These are phyloP conservation scores for Tetramorium bicarinatum DNA, from an alignment of 2,888 invertebrate genomes.

Conservation along the genomic window DNA sequence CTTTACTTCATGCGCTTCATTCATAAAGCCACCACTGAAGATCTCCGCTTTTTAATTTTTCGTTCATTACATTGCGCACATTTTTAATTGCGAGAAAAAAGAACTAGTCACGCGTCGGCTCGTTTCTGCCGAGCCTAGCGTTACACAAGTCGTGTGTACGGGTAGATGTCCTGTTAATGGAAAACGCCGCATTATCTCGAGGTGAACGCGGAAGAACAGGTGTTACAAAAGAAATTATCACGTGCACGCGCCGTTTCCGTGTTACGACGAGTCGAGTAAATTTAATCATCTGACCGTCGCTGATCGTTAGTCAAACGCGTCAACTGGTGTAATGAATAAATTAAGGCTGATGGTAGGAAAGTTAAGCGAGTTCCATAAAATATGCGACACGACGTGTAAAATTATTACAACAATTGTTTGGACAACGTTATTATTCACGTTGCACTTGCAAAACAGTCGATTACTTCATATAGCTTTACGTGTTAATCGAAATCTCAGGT, in stretches of 20 bases:
- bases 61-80: conserved; percentile 39
- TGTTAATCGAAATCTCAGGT: neutral
- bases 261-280: conserved; percentile 28
- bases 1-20: neutral
- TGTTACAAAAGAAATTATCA: conserved; percentile 64
- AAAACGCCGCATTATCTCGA: conserved; percentile 65
- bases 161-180: conserved; percentile 72
- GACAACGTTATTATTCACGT: neutral
- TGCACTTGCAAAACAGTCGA: conserved; percentile 42
- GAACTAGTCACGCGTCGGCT: conserved; percentile 51
- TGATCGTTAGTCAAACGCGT: conserved; percentile 39
- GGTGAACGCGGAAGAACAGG: conserved; percentile 68
- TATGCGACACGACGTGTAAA: conserved; percentile 29
- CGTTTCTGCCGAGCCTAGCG: conserved; percentile 58
- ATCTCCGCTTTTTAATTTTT: conserved; percentile 53
- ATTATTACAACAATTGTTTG: conserved; percentile 11
- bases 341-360: neutral
- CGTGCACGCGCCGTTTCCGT: conserved; percentile 54
- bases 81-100: conserved; percentile 61
- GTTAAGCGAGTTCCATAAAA: neutral
- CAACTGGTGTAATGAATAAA: conserved; percentile 36
- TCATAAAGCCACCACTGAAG: neutral
- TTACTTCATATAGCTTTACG: neutral
- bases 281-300: conserved; percentile 3
- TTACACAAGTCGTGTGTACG: conserved; percentile 51